Conservation (phyloP, 2,113 vertebrate genomes). For the Ctenodactylus gundi region DNA sequence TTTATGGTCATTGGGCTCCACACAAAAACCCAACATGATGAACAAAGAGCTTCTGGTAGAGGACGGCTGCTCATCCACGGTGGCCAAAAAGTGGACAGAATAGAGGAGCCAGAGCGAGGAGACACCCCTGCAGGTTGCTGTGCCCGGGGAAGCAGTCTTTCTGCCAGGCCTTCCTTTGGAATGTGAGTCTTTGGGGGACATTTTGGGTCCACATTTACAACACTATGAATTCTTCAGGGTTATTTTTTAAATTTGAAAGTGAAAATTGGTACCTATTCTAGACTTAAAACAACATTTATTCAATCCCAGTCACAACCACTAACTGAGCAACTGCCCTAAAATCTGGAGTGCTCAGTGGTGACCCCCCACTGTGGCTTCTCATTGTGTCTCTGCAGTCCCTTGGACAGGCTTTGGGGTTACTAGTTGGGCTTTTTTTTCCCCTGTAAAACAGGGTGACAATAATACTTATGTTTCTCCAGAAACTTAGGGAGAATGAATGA, state of each 20-base stretch:
- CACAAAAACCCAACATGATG: no score
- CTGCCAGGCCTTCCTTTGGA: no score
- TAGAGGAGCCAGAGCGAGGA: no score
- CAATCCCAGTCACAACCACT: not conserved
- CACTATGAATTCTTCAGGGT: not conserved
- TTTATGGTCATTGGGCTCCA: no score
- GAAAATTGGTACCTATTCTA: not conserved
- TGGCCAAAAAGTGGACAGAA: no score
- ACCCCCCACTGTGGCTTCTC: rapidly evolving
- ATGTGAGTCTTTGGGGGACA: no score
- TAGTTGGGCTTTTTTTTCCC: not conserved
- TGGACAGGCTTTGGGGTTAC: rapidly evolving
- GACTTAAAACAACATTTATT: not conserved
- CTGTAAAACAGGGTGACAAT: no score
- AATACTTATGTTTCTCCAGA: not conserved
- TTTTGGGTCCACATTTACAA: no score
- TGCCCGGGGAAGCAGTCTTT: no score
- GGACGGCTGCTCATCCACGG: no score
- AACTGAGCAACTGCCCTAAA: rapidly evolving
- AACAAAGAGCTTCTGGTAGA: no score
- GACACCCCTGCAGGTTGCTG: no score
- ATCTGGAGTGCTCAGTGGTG: not conserved
- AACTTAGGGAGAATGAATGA: not conserved
- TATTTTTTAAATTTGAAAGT: not conserved
- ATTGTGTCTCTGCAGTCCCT: rapidly evolving